These are phyloP conservation scores for Colinus virginianus DNA, from an alignment of 2,113 vertebrate species.

Conservation along the genomic window DNA sequence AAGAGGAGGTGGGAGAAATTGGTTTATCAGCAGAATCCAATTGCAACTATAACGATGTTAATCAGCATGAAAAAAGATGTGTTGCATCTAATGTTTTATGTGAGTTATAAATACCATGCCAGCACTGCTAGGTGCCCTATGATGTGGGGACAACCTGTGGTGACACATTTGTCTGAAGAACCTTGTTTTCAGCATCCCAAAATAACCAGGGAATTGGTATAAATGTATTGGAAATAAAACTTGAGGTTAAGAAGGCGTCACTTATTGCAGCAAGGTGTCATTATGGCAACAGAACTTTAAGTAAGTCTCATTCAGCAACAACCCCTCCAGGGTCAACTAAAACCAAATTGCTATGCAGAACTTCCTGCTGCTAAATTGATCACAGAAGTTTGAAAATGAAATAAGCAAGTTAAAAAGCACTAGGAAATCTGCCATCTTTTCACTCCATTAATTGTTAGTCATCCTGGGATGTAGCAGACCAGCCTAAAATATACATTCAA, in stretches of 20 bases:
- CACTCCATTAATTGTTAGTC: slow-evolving; percentile 73
- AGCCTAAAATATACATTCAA: slow-evolving; percentile 64
- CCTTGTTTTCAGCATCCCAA: not conserved
- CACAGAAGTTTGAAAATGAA: slow-evolving; percentile 66
- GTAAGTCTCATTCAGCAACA: slow-evolving; percentile 44
- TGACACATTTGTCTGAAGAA: not conserved
- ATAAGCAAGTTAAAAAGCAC: slow-evolving; percentile 56
- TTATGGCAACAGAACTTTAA: slow-evolving; percentile 58
- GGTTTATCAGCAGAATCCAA: not conserved
- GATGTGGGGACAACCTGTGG: not conserved
- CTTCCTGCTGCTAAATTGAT: slow-evolving; percentile 76
- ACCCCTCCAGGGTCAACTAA: slow-evolving; percentile 45
- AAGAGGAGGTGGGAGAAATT: not conserved
- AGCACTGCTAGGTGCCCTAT: not conserved
- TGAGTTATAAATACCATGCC: not conserved
- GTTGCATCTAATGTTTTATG: not conserved
- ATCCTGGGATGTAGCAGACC: slow-evolving; percentile 23
- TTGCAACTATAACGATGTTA: not conserved
- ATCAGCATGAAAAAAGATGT: not conserved
- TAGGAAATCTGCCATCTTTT: slow-evolving; percentile 58
- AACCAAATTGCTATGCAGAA: slow-evolving; percentile 69
- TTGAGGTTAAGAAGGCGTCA: not conserved
- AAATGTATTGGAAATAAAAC: not conserved
- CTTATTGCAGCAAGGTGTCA: slow-evolving; percentile 39
- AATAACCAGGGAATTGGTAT: not conserved